Conservation (phyloP, 2,113 vertebrate genomes). For the Charadrius vociferus region DNA sequence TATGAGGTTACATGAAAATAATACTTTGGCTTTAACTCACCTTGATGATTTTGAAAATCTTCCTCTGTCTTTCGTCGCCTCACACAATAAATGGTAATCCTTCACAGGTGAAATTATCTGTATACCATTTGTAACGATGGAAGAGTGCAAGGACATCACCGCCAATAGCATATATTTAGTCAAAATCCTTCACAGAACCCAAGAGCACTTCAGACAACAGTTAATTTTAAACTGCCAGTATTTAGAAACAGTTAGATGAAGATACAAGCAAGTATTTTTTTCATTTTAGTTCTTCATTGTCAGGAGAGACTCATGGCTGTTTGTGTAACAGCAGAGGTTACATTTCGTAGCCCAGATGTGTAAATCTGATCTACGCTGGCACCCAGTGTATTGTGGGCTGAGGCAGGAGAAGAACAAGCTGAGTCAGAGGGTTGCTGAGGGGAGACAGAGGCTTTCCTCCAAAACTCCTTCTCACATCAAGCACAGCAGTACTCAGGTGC, state of each 20-base stretch:
- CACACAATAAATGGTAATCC: background rate
- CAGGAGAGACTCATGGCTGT: background rate
- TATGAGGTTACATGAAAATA: slow-evolving; percentile 14
- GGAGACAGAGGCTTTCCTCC: background rate
- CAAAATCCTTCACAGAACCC: background rate
- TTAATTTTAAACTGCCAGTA: background rate
- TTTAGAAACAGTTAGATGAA: background rate
- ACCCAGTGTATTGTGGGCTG: rapidly evolving
- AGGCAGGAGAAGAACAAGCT: background rate
- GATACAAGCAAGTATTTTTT: background rate
- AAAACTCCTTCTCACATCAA: background rate
- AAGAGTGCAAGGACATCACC: background rate
- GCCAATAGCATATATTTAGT: background rate
- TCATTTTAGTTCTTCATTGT: background rate
- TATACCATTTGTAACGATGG: background rate
- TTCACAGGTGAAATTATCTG: background rate
- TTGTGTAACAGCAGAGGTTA: background rate
- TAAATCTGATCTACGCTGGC: background rate
- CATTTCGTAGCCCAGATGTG: background rate
- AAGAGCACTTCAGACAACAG: background rate
- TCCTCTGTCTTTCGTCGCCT: background rate
- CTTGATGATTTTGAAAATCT: slow-evolving; percentile 3
- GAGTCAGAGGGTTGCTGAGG: background rate
- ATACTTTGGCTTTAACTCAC: background rate
- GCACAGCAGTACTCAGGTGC: background rate